These are phyloP conservation scores for Leistus spinibarbis DNA, from an alignment of 2,888 invertebrate genomes.

Conservation along the genomic window DNA sequence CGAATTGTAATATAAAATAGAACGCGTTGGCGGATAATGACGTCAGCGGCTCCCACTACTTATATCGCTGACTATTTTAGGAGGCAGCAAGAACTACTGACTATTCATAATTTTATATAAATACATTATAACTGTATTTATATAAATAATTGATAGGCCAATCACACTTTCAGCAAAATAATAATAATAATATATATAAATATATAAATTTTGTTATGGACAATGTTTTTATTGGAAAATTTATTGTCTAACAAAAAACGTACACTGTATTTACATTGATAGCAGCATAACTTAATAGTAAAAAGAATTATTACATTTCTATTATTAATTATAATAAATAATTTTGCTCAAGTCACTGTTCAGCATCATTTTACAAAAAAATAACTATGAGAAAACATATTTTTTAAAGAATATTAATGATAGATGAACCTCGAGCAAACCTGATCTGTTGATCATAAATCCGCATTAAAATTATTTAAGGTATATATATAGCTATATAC, in stretches of 20 bases:
- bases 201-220: constrained; percentile 5
- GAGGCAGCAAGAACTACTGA: constrained; percentile 28
- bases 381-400: no score
- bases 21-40: constrained; percentile 1
- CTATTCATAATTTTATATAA: neutral
- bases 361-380: neutral
- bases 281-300: neutral
- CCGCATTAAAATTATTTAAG: neutral
- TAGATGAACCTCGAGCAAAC: no score
- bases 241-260: constrained; percentile 2
- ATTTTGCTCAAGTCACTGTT: neutral
- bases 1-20: neutral
- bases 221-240: constrained; percentile 3
- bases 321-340: neutral
- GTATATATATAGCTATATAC: neutral
- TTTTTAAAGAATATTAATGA: no score
- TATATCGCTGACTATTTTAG: constrained; percentile 29
- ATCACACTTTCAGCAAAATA: neutral
- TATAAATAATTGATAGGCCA: neutral
- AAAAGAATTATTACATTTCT: neutral
- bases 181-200: neutral
- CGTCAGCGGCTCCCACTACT: constrained; percentile 18
- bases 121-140: neutral
- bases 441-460: no score
- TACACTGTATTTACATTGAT: constrained; percentile 5